These are phyloP conservation scores for Neotoma lepida DNA, from an alignment of 2,113 vertebrate genomes.

Conservation along the genomic window DNA sequence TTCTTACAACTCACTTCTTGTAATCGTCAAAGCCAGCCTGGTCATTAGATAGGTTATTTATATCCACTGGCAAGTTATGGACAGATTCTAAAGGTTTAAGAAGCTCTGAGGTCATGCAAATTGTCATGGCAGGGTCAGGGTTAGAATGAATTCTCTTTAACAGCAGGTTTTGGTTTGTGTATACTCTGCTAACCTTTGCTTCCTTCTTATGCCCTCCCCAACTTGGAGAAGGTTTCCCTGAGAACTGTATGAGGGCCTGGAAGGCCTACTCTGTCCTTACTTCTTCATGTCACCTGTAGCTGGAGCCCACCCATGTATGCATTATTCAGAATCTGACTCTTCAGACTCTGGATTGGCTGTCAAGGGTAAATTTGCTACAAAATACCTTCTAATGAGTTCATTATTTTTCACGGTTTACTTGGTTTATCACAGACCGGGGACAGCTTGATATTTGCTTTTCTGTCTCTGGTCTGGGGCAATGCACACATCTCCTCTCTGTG, in stretches of 20 bases:
- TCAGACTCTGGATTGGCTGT: conserved; percentile 36
- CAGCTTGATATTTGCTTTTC: conserved; percentile 64
- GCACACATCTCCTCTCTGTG: background rate
- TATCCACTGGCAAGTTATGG: background rate
- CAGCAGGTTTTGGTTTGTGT: background rate
- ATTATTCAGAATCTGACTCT: background rate
- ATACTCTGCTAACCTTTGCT: background rate
- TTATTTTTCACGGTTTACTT: conserved; percentile 60
- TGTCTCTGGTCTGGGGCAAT: background rate
- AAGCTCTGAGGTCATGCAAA: background rate
- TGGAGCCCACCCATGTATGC: background rate
- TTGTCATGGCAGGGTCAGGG: background rate
- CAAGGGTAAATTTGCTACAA: conserved; percentile 24
- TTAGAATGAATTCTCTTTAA: background rate
- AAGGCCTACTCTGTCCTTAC: background rate
- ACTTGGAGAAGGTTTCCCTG: background rate
- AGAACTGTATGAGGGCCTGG: background rate
- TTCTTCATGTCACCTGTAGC: background rate
- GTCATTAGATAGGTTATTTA: background rate
- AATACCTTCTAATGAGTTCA: conserved; percentile 22
- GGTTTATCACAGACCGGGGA: conserved; percentile 39
- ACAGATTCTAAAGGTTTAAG: background rate
- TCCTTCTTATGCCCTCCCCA: background rate
- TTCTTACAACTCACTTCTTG: background rate
- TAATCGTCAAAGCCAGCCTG: background rate